These are phyloP conservation scores for Ophthalmolycus amberensis DNA, from an alignment of 2,113 vertebrate genomes.

Conservation along the genomic window DNA sequence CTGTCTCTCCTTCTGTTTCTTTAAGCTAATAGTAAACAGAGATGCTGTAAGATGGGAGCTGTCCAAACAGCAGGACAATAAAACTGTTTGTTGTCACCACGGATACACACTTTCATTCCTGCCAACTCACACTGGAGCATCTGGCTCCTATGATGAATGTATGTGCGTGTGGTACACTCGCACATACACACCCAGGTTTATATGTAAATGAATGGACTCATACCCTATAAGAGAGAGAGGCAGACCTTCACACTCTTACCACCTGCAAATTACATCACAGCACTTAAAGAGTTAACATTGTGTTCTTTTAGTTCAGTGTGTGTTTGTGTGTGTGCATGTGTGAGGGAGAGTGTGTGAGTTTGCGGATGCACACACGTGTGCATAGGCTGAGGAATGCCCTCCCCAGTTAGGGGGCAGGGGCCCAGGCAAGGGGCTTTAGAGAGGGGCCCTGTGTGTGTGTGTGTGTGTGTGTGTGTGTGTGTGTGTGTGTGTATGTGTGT, in stretches of 20 bases:
- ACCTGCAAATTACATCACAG: slow-evolving; percentile 85
- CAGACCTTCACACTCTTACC: slow-evolving; percentile 67
- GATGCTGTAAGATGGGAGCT: slow-evolving; percentile 59
- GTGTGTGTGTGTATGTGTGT: slow-evolving; percentile 52
- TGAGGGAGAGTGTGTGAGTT: slow-evolving; percentile 44
- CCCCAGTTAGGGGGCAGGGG: slow-evolving; percentile 70
- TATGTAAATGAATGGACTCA: slow-evolving; percentile 24
- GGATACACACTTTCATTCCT: slow-evolving; percentile 67
- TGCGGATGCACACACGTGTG: slow-evolving; percentile 54
- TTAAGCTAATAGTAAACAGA: slow-evolving; percentile 64
- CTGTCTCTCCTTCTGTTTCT: slow-evolving; percentile 52
- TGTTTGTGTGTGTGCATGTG: slow-evolving; percentile 51
- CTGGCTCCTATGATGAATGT: slow-evolving; percentile 61
- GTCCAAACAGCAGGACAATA: slow-evolving; percentile 77
- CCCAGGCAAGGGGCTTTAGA: slow-evolving; percentile 74
- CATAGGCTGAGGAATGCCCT: slow-evolving; percentile 76
- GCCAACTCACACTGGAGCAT: slow-evolving; percentile 68
- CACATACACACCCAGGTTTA: slow-evolving; percentile 20
- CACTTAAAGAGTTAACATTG: slow-evolving; percentile 78
- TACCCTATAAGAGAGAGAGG: slow-evolving; percentile 46
- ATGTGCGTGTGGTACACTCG: slow-evolving; percentile 1
- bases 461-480: slow-evolving; percentile 42
- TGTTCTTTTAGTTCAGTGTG: slow-evolving; percentile 73
- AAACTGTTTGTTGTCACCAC: slow-evolving; percentile 80
- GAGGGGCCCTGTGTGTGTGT: slow-evolving; percentile 57